Conservation (phyloP, 92 coral and sea anemone genomes). For the Heliopora coerulea region DNA sequence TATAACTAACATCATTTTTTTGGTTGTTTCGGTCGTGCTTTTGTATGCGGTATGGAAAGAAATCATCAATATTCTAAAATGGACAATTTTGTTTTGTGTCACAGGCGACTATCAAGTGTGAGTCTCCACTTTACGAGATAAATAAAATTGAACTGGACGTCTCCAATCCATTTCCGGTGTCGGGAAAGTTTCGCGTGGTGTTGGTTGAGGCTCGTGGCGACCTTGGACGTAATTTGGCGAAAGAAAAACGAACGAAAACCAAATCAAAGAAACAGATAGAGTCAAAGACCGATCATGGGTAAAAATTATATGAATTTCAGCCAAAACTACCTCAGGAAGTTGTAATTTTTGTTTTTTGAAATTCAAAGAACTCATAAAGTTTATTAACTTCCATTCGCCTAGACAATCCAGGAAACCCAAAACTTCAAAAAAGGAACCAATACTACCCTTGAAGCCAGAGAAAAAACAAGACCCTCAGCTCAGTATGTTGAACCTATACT, state of each 20-base stretch:
- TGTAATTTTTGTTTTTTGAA: too few relatives aligned
- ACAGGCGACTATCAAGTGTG: slow-evolving; percentile 94
- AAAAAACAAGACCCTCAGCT: slow-evolving; percentile 28
- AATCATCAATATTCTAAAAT: too few relatives aligned
- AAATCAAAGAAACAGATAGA: slow-evolving; percentile 65
- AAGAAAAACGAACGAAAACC: slow-evolving; percentile 54
- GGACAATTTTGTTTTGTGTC: too few relatives aligned
- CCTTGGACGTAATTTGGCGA: slow-evolving; percentile 55
- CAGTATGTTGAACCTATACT: slow-evolving; percentile 1
- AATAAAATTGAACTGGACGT: slow-evolving; percentile 84
- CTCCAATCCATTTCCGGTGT: slow-evolving; percentile 79
- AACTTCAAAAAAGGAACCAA: slow-evolving; percentile 72
- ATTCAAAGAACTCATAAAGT: too few relatives aligned
- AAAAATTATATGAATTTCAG: slow-evolving; percentile 33
- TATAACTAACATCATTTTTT: too few relatives aligned
- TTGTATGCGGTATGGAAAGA: too few relatives aligned
- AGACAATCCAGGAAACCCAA: slow-evolving; percentile 77
- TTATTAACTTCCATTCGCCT: slow-evolving; percentile 1
- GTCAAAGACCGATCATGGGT: slow-evolving; percentile 97
- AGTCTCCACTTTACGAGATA: slow-evolving; percentile 93
- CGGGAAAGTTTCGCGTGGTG: slow-evolving; percentile 90
- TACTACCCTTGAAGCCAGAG: slow-evolving; percentile 72
- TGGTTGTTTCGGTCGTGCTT: too few relatives aligned
- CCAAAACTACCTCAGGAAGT: too few relatives aligned
- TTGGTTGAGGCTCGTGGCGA: slow-evolving; percentile 93